A percentile compares a stretch with the other conserved stretches of the same genome.
Conservation (phyloP, 1,140 invertebrate species). For the Camponotus pennsylvanicus region DNA sequence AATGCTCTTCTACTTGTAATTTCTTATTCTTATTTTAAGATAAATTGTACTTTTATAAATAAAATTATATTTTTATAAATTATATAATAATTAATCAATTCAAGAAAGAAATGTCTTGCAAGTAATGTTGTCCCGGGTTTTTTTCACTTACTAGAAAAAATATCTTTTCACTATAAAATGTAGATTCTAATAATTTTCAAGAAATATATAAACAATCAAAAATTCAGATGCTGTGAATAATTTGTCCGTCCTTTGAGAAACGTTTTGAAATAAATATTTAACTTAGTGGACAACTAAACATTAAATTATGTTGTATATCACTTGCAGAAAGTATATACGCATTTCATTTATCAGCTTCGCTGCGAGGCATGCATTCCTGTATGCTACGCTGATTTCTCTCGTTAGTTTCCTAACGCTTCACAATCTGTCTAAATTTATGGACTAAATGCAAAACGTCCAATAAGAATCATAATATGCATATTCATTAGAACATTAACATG, state of each 20-base stretch:
- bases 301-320: conserved; percentile 46
- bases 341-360: conserved; percentile 36
- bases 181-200: conserved; percentile 22
- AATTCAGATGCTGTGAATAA: conserved; percentile 13
- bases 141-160: neutral
- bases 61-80: neutral
- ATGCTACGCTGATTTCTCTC: neutral
- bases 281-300: conserved; percentile 3
- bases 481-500: neutral
- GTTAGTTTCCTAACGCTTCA: conserved; percentile 20
- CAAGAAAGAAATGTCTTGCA: conserved; percentile 13
- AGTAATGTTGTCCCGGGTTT: neutral
- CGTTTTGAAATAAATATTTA: conserved; percentile 35
- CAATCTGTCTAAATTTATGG: conserved; percentile 17
- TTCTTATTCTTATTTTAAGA: neutral
- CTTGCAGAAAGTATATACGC: conserved; percentile 22
- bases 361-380: conserved; percentile 33
- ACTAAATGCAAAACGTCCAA: conserved; percentile 9
- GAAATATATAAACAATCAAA: conserved; percentile 7
- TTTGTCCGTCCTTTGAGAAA: neutral
- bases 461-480: conserved; percentile 17
- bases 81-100: neutral
- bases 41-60: neutral
- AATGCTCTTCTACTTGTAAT: neutral
- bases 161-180: neutral